Evolutionary conservation across 2,797 vertebrate species (phyloP).

Genomic region (Falco naumanni): DNA sequence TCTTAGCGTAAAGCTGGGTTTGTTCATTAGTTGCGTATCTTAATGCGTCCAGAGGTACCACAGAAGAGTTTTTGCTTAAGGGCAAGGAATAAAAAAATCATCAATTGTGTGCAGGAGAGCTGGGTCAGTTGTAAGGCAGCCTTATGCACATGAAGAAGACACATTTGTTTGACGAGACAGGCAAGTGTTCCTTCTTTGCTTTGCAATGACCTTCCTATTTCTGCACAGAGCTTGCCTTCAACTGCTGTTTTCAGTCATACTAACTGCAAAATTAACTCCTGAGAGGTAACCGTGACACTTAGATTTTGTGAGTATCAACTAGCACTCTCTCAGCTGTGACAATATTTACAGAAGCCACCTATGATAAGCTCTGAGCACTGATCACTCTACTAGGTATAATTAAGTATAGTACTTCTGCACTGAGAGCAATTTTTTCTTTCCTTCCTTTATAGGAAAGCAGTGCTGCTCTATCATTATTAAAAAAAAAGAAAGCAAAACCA

Average conservation of each 20-base stretch:
- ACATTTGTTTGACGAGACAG: background rate
- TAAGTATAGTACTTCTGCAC: background rate
- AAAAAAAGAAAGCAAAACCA: slow-evolving; percentile 60
- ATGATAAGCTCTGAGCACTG: background rate
- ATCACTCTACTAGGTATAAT: background rate
- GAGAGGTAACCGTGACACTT: background rate
- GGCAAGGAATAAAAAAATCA: background rate
- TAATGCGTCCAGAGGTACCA: background rate
- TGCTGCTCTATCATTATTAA: background rate
- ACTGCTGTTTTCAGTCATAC: background rate
- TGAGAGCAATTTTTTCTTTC: background rate
- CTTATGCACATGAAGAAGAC: background rate
- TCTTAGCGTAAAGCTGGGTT: background rate
- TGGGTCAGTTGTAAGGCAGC: background rate
- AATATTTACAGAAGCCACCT: background rate
- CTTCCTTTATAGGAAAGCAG: slow-evolving; percentile 52
- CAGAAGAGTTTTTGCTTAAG: background rate
- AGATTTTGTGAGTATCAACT: background rate
- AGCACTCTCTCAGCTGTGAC: background rate
- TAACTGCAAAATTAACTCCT: background rate
- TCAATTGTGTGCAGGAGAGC: background rate
- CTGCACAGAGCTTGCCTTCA: background rate
- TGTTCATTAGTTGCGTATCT: background rate
- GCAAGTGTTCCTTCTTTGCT: background rate
- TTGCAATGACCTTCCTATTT: background rate